These are phyloP conservation scores for Anoplolepis gracilipes DNA, from an alignment of 1,140 invertebrate species.

Conservation along the genomic window DNA sequence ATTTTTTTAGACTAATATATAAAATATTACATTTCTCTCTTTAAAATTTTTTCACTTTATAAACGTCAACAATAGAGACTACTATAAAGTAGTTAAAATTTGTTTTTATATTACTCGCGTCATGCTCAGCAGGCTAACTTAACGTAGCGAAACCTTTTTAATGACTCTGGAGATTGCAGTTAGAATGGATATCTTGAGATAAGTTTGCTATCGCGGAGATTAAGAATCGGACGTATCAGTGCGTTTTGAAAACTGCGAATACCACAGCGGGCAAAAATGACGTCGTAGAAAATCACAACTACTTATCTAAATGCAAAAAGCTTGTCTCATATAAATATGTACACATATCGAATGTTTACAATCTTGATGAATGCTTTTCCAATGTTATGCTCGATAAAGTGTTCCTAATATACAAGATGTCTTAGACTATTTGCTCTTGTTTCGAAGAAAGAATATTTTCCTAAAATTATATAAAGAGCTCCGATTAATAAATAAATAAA, in stretches of 20 bases:
- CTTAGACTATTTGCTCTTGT: not conserved
- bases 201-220: not conserved
- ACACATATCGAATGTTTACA: not conserved
- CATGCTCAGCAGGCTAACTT: not conserved
- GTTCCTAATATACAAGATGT: not conserved
- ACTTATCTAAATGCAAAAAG: slow-evolving; percentile 5
- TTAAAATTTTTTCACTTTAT: not conserved
- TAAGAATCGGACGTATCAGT: slow-evolving; percentile 11
- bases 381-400: not conserved
- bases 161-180: not conserved
- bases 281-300: not conserved
- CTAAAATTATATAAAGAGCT: no score
- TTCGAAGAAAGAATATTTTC: not conserved
- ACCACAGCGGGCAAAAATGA: not conserved
- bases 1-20: not conserved
- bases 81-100: not conserved
- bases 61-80: not conserved
- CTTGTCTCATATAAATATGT: not conserved
- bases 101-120: not conserved
- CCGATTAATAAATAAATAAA: no score
- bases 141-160: slow-evolving; percentile 12
- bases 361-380: not conserved
- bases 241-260: not conserved
- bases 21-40: not conserved
- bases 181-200: not conserved